A percentile compares a stretch with the other conserved stretches of the same genome.
Evolutionary conservation across 1,140 invertebrate genomes (phyloP).

Genomic region (Anoplophora glabripennis): DNA sequence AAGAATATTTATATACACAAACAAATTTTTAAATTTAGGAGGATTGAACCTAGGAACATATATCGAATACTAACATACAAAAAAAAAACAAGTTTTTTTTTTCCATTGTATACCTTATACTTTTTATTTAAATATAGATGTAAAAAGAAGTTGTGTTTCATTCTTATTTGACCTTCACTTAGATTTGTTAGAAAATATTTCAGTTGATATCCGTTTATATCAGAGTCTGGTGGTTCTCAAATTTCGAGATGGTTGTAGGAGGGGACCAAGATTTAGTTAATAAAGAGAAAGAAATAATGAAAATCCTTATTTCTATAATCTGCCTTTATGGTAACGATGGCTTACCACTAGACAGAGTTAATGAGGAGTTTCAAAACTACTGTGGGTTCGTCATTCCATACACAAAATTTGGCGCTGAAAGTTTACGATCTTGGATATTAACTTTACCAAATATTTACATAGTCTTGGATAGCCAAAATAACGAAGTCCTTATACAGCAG

Average conservation of each 20-base stretch:
- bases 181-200: no score
- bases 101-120: no score
- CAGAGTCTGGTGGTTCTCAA: no score
- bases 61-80: no score
- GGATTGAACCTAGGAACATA: no score
- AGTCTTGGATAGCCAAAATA: conserved; percentile 18
- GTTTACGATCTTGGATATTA: conserved; percentile 25
- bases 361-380: conserved; percentile 24
- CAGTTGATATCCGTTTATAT: no score
- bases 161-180: no score
- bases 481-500: conserved; percentile 29
- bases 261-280: conserved; percentile 8
- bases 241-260: conserved; percentile 3
- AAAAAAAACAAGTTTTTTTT: no score
- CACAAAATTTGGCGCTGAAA: conserved; percentile 26
- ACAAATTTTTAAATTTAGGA: no score
- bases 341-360: conserved; percentile 24
- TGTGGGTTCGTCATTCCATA: conserved; percentile 30
- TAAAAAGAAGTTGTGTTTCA: no score
- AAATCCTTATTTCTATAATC: conserved; percentile 30
- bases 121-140: no score
- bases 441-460: conserved; percentile 33
- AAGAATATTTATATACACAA: no score
- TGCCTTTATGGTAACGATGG: conserved; percentile 25
- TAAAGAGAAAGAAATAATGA: conserved; percentile 24